These are phyloP conservation scores for Cyclargus thomasi DNA, from an alignment of 1,140 invertebrate genomes.

Conservation along the genomic window DNA sequence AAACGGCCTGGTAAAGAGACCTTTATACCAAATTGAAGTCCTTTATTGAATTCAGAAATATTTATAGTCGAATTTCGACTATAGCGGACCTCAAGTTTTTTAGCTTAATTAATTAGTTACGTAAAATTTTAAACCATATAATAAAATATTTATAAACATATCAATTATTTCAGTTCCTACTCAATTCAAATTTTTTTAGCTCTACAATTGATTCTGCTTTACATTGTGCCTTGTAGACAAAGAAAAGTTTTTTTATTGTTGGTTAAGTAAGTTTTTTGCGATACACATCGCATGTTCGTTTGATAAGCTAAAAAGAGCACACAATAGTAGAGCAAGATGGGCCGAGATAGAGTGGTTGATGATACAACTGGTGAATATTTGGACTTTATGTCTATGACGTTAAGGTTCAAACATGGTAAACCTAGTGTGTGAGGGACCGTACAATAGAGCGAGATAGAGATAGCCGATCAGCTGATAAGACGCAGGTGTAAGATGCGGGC, in stretches of 20 bases:
- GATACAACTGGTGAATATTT: background rate
- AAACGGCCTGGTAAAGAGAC: too few species aligned
- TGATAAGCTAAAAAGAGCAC: slow-evolving; percentile 17
- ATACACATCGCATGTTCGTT: slow-evolving; percentile 5
- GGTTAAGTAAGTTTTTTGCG: slow-evolving; percentile 12
- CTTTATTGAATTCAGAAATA: too few species aligned
- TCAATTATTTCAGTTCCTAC: background rate
- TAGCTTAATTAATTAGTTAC: too few species aligned
- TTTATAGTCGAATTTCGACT: too few species aligned
- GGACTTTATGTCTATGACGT: background rate
- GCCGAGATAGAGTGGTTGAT: background rate
- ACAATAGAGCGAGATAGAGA: background rate
- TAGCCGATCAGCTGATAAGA: background rate
- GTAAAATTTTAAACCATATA: too few species aligned
- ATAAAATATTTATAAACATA: too few species aligned
- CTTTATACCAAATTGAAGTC: too few species aligned
- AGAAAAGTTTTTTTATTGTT: background rate
- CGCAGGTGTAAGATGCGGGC: background rate
- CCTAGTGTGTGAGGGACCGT: background rate
- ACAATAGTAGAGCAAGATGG: slow-evolving; percentile 14
- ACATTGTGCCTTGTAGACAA: background rate
- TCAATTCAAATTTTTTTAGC: background rate
- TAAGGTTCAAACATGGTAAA: background rate
- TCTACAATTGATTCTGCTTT: background rate
- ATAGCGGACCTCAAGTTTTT: too few species aligned